Conservation (phyloP, 2,113 vertebrate species). For the Cisticola juncidis region DNA sequence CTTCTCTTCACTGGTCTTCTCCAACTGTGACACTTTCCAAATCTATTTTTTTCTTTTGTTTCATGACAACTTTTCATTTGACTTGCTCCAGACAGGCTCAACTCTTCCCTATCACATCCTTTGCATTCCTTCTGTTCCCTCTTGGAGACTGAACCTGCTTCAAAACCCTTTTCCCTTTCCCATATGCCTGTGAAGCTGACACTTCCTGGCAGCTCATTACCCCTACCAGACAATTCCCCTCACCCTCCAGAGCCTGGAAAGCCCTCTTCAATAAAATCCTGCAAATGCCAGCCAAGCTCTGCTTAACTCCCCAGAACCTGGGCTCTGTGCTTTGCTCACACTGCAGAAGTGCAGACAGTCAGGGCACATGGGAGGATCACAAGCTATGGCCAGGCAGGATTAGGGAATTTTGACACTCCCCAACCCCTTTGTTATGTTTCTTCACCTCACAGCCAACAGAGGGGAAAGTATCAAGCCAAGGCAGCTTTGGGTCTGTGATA, state of each 20-base stretch:
- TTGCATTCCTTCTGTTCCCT: neutral
- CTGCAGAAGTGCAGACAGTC: accelerated
- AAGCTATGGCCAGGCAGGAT: neutral
- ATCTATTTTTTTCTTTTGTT: neutral
- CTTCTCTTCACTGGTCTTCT: neutral
- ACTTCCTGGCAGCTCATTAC: neutral
- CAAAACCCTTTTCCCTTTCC: neutral
- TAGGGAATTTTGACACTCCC: neutral
- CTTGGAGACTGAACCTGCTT: neutral
- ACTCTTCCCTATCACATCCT: neutral
- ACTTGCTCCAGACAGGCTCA: neutral
- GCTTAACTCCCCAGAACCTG: neutral
- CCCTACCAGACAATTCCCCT: neutral
- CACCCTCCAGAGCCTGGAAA: neutral
- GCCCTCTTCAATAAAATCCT: neutral
- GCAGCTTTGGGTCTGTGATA: neutral
- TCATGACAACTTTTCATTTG: neutral
- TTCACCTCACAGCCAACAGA: neutral
- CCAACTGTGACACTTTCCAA: neutral
- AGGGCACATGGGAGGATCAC: neutral
- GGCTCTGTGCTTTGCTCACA: neutral
- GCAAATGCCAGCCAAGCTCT: neutral
- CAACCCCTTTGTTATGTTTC: neutral
- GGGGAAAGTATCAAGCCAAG: neutral
- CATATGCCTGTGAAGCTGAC: neutral